phyloP scores from a whole-genome alignment of 2,797 vertebrate genomes.

The Scleropages formosus region DNA sequence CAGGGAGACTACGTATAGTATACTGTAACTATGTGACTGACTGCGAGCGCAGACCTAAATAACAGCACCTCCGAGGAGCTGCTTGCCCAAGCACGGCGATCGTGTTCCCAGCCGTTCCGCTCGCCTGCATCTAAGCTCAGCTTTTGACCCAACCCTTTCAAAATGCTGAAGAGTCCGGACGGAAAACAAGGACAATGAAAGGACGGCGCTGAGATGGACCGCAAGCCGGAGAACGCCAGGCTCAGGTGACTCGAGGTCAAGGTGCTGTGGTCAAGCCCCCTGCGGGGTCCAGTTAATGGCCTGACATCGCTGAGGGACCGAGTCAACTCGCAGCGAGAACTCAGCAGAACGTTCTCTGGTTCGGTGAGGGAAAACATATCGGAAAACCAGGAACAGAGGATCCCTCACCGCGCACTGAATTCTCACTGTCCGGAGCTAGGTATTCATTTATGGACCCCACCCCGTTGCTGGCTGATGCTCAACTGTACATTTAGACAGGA shows the following conservation, averaged over 20 bases:
- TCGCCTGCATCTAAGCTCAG: not conserved
- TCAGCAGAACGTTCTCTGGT: not conserved
- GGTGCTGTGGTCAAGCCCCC: slow-evolving; percentile 10
- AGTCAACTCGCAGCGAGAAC: not conserved
- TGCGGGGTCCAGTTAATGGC: not conserved
- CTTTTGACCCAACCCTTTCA: not conserved
- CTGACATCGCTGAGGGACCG: slow-evolving; percentile 1
- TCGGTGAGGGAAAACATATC: not conserved
- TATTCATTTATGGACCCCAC: not conserved
- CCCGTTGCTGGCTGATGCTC: slow-evolving; percentile 4
- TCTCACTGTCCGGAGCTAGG: not conserved
- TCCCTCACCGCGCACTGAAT: not conserved
- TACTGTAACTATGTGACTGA: too few relatives aligned
- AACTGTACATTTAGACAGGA: not conserved
- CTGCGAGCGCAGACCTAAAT: not conserved
- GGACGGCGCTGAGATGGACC: not conserved
- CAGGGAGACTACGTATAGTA: too few relatives aligned
- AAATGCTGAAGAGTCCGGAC: slow-evolving; percentile 8
- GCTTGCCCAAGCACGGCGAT: not conserved
- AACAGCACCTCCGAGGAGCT: not conserved
- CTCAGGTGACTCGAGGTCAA: not conserved
- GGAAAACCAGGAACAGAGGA: not conserved
- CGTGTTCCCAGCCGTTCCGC: not conserved
- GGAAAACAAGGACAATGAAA: slow-evolving; percentile 17
- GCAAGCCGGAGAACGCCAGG: not conserved